Evolutionary conservation across 2,888 invertebrate genomes (phyloP), one percentile per base, ranked within the genome.

Genomic region (Ochlodes sylvanus): DNA sequence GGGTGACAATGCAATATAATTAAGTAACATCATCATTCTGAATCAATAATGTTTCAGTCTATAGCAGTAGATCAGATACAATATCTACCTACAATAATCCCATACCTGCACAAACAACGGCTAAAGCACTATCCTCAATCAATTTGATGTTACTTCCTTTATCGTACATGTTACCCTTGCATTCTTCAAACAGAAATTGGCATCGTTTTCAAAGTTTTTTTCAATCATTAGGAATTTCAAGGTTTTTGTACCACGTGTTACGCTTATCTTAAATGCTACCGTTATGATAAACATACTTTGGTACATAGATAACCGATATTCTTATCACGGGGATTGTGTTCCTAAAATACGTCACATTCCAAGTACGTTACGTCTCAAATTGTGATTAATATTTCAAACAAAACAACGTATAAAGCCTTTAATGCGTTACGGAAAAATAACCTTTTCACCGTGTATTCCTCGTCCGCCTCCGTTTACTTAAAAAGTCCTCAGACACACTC

Each of bases 401-500:
- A 47, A 15, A 1, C 2, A 47, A 15, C 7, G 44, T 2, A 12
- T 6, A 15, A 0, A 6, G 44, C 7, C 42, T 14, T 42, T 14
- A 44, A 44, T 19, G n/a, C 6, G 9, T 17, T 2, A 10, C 7
- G 2, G 10, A 19, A 19, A 50, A 50, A 10, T 47, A 47, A 47
- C 50, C 12, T 50, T 19, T 50, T 56, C 17, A 34, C 57, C 58
- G 61, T 69, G 63, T 71, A 65, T 68, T 63, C 76, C 73, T 74
- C 57, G n/a, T 21, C 65, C 50, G 74, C 76, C 79, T 80, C 78
- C 78, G 82, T 73, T 78, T 19, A 19, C 78, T 38, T 50, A n/a
- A 42, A n/a, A 65, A 42, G 27, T 38, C 21, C 50, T 50, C 34
- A 65, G 47, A 65, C 50, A 12, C 75, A 77, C 10, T 50, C 79